Percentiles rank a stretch among this genome's conserved stretches.
Evolutionary conservation across 2,888 invertebrate genomes (phyloP).

Genomic region (Himalopsyche tibetana): DNA sequence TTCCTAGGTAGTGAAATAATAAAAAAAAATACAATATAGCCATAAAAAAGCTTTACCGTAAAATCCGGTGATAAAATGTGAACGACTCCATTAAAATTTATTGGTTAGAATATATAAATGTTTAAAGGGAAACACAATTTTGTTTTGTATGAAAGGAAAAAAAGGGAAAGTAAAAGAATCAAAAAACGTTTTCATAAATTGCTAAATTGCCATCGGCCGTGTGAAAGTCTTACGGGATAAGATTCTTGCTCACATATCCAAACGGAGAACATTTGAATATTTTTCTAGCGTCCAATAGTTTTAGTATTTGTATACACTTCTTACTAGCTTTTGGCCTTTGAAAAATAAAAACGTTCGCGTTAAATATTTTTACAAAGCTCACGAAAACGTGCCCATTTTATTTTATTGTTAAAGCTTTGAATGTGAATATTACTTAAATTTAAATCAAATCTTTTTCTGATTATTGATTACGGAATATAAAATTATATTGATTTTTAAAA

Average conservation of each 20-base stretch:
- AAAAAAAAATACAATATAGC: slow-evolving; percentile 29
- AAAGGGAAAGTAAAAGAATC: slow-evolving; percentile 11
- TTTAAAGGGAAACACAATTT: slow-evolving; percentile 41
- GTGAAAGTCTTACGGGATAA: background rate
- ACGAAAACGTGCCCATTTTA: too few species aligned
- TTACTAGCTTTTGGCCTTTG: too few species aligned
- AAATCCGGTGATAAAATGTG: slow-evolving; percentile 27
- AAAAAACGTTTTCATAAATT: slow-evolving; percentile 31
- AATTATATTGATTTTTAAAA: too few species aligned
- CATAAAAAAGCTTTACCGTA: slow-evolving; percentile 13
- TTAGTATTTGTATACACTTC: too few species aligned
- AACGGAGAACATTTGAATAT: too few species aligned
- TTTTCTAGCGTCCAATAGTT: too few species aligned
- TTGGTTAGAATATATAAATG: slow-evolving; percentile 40
- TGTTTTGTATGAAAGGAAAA: slow-evolving; percentile 14
- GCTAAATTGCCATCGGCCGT: slow-evolving; percentile 4
- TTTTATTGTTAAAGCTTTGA: too few species aligned
- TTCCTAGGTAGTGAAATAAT: slow-evolving; percentile 20
- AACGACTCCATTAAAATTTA: slow-evolving; percentile 42
- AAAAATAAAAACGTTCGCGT: too few species aligned
- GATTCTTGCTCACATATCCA: background rate
- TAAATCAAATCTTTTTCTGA: too few species aligned
- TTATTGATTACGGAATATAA: too few species aligned
- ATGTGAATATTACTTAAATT: too few species aligned
- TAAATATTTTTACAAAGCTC: too few species aligned